phyloP scores from a whole-genome alignment of 2,113 vertebrate species.

The Rhea pennata region DNA sequence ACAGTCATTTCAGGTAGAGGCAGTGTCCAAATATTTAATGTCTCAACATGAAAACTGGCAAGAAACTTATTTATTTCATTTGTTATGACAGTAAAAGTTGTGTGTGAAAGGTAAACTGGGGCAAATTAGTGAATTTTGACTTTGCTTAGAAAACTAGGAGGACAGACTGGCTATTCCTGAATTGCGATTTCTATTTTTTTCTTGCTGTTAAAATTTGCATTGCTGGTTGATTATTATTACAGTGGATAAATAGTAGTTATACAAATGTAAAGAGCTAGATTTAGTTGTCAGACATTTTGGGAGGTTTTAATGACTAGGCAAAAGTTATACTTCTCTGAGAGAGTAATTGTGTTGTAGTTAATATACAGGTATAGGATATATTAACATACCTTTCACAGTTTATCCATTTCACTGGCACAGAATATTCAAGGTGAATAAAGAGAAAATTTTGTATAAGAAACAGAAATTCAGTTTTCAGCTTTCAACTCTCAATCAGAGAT shows the following conservation, averaged over 20 bases:
- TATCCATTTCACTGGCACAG: not conserved
- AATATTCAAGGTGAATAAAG: not conserved
- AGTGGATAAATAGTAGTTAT: not conserved
- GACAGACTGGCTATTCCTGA: not conserved
- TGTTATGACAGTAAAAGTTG: not conserved
- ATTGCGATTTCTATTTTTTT: not conserved
- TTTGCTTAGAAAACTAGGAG: not conserved
- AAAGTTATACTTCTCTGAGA: not conserved
- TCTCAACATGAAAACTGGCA: no score
- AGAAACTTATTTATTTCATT: not conserved
- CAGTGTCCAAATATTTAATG: not conserved
- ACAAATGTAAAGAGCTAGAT: not conserved
- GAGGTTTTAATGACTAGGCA: not conserved
- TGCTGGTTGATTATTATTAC: not conserved
- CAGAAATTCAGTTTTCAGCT: not conserved
- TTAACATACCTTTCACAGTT: not conserved
- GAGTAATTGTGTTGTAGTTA: not conserved
- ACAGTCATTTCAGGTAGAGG: not conserved
- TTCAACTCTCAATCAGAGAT: not conserved
- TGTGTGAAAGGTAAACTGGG: rapidly evolving
- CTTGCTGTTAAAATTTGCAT: not conserved
- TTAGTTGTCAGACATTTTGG: not conserved
- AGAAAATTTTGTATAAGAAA: not conserved
- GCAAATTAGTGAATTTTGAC: not conserved
- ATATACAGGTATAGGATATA: not conserved